Percentiles rank a stretch among this genome's conserved stretches.
phyloP scores from a whole-genome alignment of 1,140 invertebrate genomes.

The Homalodisca vitripennis region DNA sequence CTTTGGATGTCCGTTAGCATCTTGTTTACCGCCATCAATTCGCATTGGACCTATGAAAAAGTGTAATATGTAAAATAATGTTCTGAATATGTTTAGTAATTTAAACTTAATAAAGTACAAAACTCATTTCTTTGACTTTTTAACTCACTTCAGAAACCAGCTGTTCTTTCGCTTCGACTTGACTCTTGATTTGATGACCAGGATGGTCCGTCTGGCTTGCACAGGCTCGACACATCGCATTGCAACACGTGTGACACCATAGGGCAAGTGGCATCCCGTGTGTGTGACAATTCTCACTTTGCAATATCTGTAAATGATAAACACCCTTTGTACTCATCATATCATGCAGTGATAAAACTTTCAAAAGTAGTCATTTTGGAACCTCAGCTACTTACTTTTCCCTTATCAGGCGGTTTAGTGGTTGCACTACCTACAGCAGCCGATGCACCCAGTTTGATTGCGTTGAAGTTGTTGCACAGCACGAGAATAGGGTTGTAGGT shows the following conservation, averaged over 20 bases:
- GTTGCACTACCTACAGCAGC: slow-evolving; percentile 25
- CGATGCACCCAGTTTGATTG: slow-evolving; percentile 38
- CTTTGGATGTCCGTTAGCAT: slow-evolving; percentile 61
- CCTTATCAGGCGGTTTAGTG: slow-evolving; percentile 51
- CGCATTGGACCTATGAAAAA: slow-evolving; percentile 50
- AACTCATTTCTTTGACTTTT: no score
- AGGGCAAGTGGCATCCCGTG: slow-evolving; percentile 69
- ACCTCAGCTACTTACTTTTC: slow-evolving; percentile 34
- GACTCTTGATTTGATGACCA: slow-evolving; percentile 64
- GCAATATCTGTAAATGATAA: slow-evolving; percentile 28
- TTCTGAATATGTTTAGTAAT: no score
- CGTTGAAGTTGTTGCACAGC: slow-evolving; percentile 39
- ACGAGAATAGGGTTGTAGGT: slow-evolving; percentile 61
- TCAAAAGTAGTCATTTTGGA: no score
- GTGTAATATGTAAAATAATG: neutral
- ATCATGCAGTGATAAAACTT: no score
- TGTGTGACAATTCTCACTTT: slow-evolving; percentile 62
- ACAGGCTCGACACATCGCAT: slow-evolving; percentile 64
- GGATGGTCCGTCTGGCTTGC: slow-evolving; percentile 61
- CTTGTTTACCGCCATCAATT: slow-evolving; percentile 54
- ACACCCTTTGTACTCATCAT: neutral
- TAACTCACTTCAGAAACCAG: slow-evolving; percentile 59
- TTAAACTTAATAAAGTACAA: neutral
- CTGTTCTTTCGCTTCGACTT: slow-evolving; percentile 64
- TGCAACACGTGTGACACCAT: slow-evolving; percentile 69